Conservation (phyloP, 1,140 invertebrate genomes). For the Aphidius gifuensis region DNA sequence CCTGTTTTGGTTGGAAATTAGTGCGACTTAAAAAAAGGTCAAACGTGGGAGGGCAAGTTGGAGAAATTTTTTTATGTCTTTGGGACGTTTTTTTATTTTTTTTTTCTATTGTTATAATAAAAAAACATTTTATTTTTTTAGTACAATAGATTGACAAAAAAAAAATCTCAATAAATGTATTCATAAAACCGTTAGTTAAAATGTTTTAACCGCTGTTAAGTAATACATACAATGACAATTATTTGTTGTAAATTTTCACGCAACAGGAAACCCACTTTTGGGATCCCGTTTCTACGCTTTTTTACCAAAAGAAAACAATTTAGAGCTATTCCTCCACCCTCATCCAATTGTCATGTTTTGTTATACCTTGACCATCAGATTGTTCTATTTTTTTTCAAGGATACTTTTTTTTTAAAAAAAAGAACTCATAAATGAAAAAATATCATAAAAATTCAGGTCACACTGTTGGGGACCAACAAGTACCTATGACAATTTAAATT, state of each 20-base stretch:
- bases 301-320: neutral
- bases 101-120: neutral
- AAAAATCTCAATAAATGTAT: constrained; percentile 44
- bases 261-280: constrained; percentile 41
- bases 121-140: constrained; percentile 1
- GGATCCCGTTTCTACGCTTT: constrained; percentile 41
- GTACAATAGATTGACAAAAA: constrained; percentile 20
- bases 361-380: no score
- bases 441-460: constrained; percentile 42
- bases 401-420: no score
- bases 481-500: neutral
- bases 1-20: constrained; percentile 51
- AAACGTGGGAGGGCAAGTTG: neutral
- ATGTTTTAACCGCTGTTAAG: constrained; percentile 40
- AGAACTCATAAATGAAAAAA: no score
- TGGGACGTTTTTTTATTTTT: neutral
- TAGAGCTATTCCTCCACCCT: no score
- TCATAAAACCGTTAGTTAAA: constrained; percentile 48
- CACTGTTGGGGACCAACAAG: constrained; percentile 1
- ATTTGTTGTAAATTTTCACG: constrained; percentile 27
- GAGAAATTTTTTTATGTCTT: neutral
- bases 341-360: no score
- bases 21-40: constrained; percentile 27
- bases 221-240: neutral
- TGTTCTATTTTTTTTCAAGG: no score